Evolutionary conservation across 2,888 invertebrate genomes (phyloP).

Genomic region (Gnatocerus cornutus): DNA sequence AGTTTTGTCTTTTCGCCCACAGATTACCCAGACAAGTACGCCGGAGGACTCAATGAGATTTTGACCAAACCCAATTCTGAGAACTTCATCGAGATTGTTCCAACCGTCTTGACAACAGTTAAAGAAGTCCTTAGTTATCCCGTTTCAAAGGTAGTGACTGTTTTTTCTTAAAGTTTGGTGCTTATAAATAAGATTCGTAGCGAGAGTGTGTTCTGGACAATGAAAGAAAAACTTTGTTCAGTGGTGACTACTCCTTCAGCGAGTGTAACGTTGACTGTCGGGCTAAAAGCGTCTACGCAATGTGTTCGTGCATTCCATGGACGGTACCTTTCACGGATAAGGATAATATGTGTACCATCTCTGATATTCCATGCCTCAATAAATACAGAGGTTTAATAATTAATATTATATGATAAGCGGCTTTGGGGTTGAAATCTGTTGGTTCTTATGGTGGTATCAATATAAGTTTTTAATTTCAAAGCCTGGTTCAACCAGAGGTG

Average conservation of each 20-base stretch:
- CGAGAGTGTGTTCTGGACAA: constrained; percentile 19
- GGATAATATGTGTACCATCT: constrained; percentile 18
- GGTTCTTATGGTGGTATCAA: too few relatives aligned
- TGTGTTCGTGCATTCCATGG: constrained; percentile 36
- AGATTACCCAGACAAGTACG: constrained; percentile 36
- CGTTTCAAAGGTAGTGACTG: constrained; percentile 10
- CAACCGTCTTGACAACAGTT: constrained; percentile 16
- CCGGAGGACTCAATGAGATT: constrained; percentile 19
- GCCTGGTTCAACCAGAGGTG: too few relatives aligned
- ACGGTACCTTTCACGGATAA: constrained; percentile 26
- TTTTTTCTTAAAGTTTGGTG: neutral
- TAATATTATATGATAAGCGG: too few relatives aligned
- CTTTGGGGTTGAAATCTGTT: too few relatives aligned
- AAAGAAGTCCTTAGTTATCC: constrained; percentile 23
- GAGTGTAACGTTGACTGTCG: constrained; percentile 34
- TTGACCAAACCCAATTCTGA: constrained; percentile 20
- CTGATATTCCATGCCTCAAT: constrained; percentile 27
- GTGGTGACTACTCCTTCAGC: constrained; percentile 25
- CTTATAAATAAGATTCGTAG: constrained; percentile 3
- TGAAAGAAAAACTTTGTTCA: constrained; percentile 21
- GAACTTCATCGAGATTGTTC: constrained; percentile 36
- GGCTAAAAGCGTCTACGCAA: constrained; percentile 17
- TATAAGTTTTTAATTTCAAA: neutral
- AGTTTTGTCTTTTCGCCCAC: constrained; percentile 20
- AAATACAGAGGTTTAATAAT: constrained; percentile 12